These are phyloP conservation scores for Andrena chrysosceles DNA, from an alignment of 2,888 invertebrate species.

Conservation along the genomic window DNA sequence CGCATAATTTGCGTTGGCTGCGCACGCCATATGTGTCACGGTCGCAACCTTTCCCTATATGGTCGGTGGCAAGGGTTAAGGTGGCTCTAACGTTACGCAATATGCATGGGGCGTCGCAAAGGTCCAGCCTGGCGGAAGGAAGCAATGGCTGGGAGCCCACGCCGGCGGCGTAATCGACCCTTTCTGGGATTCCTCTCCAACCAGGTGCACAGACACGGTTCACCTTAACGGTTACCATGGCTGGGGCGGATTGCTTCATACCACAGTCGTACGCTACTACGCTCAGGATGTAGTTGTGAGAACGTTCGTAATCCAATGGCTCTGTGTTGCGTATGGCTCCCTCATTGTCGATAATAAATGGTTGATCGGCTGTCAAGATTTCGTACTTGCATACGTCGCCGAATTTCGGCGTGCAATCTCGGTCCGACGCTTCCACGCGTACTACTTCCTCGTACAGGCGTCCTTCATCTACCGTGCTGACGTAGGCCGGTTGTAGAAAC, in stretches of 20 bases:
- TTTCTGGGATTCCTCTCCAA: constrained; percentile 90
- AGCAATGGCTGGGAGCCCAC: constrained; percentile 93
- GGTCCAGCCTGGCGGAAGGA: constrained; percentile 90
- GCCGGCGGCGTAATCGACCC: constrained; percentile 93
- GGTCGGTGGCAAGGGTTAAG: constrained; percentile 91
- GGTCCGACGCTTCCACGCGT: constrained; percentile 95
- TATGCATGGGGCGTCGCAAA: constrained; percentile 88
- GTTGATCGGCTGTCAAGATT: constrained; percentile 95
- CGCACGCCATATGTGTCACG: constrained; percentile 96
- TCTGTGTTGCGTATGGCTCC: constrained; percentile 97
- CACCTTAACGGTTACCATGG: constrained; percentile 98
- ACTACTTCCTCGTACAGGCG: constrained; percentile 95
- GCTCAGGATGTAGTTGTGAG: constrained; percentile 98
- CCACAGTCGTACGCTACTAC: constrained; percentile 99
- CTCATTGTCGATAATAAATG: constrained; percentile 96
- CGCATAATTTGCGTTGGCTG: constrained; percentile 94
- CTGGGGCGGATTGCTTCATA: constrained; percentile 96
- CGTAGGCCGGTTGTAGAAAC: constrained; percentile 96
- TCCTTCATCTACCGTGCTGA: constrained; percentile 96
- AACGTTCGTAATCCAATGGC: constrained; percentile 95
- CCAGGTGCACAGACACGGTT: constrained; percentile 86
- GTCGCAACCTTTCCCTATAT: constrained; percentile 98
- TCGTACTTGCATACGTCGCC: constrained; percentile 99
- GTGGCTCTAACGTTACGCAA: constrained; percentile 87
- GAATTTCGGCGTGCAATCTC: constrained; percentile 97